Percentiles rank a stretch among this genome's conserved stretches.
Conservation (phyloP, 2,113 vertebrate genomes). For the Mixornis gularis region DNA sequence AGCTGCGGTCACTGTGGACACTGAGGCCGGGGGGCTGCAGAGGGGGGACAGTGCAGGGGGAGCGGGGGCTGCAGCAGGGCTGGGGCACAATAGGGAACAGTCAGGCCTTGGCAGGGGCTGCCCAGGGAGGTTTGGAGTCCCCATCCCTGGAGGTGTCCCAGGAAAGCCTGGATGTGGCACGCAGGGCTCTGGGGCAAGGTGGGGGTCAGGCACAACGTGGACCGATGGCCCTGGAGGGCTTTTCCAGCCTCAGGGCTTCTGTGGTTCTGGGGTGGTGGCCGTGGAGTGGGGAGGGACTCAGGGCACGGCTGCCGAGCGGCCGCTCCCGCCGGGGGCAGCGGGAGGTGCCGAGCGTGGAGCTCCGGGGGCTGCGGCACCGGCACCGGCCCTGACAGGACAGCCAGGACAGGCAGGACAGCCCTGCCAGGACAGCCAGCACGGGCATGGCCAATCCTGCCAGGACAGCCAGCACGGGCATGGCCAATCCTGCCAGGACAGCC, state of each 20-base stretch:
- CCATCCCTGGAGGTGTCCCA: not conserved
- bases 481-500: not conserved
- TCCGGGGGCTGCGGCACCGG: not conserved
- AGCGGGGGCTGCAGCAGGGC: rapidly evolving
- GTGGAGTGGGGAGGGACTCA: not conserved
- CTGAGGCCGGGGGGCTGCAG: rapidly evolving
- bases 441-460: not conserved
- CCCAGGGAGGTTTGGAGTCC: no score
- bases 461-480: not conserved
- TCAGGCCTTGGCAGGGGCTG: not conserved
- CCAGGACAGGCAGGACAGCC: not conserved
- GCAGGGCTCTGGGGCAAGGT: not conserved
- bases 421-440: not conserved
- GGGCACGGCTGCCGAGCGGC: not conserved
- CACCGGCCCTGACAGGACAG: not conserved
- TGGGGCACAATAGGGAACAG: rapidly evolving
- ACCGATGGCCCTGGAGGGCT: not conserved
- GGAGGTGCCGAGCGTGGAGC: not conserved
- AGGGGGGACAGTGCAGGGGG: rapidly evolving
- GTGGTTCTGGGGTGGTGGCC: not conserved
- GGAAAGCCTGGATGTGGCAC: not conserved
- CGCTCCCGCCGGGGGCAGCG: not conserved
- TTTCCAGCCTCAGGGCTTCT: not conserved
- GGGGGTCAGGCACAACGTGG: rapidly evolving
- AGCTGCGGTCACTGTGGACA: not conserved